Evolutionary conservation across 2,888 invertebrate species (phyloP).

Genomic region (Metallyticus violacea): DNA sequence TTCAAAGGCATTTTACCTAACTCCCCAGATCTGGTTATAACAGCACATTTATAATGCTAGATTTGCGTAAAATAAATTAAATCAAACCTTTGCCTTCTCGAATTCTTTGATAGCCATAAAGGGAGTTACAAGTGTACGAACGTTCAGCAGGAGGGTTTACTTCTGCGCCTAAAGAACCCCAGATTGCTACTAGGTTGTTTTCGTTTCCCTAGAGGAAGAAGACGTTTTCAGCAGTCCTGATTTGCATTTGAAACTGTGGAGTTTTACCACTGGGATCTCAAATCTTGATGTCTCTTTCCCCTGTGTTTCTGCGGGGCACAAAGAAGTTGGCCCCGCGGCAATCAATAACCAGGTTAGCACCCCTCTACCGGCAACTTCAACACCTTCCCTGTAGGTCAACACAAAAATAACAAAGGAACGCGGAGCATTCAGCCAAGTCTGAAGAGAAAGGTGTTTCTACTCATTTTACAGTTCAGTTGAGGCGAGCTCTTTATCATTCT

Average conservation of each 20-base stretch:
- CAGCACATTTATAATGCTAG: too few species aligned
- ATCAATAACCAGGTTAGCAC: background rate
- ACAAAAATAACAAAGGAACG: background rate
- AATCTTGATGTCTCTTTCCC: background rate
- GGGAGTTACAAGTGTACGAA: too few species aligned
- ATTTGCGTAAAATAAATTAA: too few species aligned
- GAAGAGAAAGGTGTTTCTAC: background rate
- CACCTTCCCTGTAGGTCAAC: background rate
- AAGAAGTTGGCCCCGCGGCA: background rate
- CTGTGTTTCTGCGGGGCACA: background rate
- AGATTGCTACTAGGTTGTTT: background rate
- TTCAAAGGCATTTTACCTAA: too few species aligned
- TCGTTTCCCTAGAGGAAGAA: background rate
- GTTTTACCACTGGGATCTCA: background rate
- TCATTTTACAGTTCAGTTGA: too few species aligned
- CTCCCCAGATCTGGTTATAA: too few species aligned
- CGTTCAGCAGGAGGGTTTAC: too few species aligned
- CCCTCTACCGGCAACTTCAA: too few species aligned
- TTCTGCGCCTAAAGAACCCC: too few species aligned
- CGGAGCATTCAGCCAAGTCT: background rate
- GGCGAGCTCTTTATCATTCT: too few species aligned
- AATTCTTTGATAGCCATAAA: too few species aligned
- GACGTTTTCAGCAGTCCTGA: background rate
- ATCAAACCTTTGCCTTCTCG: too few species aligned
- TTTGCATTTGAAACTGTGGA: background rate